A percentile compares a stretch with the other conserved stretches of the same genome.
Evolutionary conservation across 2,797 vertebrate species (phyloP).

Genomic region (Spondyliosoma cantharus): DNA sequence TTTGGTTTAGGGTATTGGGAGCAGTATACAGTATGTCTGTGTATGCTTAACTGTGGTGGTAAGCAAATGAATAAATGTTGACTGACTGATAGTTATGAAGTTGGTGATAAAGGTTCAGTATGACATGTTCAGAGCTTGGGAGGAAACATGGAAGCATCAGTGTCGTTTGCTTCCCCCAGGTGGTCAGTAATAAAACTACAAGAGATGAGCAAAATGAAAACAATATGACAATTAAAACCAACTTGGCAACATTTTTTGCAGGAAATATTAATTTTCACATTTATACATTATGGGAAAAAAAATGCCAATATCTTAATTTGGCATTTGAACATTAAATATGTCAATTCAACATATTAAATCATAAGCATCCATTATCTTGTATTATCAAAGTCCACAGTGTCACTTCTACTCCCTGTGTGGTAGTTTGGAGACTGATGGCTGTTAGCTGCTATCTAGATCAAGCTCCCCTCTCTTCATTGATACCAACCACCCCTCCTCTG

Average conservation of each 20-base stretch:
- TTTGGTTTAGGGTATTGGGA: background rate
- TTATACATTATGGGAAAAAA: background rate
- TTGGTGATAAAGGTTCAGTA: background rate
- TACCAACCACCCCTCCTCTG: slow-evolving; percentile 53
- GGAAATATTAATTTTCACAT: background rate
- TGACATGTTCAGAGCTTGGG: slow-evolving; percentile 11
- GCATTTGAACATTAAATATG: background rate
- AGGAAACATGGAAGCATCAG: slow-evolving; percentile 8
- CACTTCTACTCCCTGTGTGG: slow-evolving; percentile 66
- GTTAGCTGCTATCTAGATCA: slow-evolving; percentile 70
- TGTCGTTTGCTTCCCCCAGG: slow-evolving; percentile 73
- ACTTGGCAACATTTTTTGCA: background rate
- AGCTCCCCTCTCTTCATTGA: slow-evolving; percentile 69
- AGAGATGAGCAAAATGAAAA: background rate
- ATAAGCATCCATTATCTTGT: slow-evolving; percentile 7
- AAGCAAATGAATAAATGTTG: background rate
- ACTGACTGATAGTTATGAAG: background rate
- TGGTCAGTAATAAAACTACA: slow-evolving; percentile 60
- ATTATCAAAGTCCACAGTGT: slow-evolving; percentile 28
- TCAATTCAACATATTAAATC: background rate
- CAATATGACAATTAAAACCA: background rate
- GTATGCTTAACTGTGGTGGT: background rate
- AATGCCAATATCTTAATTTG: background rate
- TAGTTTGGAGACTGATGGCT: slow-evolving; percentile 63
- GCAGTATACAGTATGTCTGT: background rate